Evolutionary conservation across 2,113 vertebrate species (phyloP).

Genomic region (Halichoeres trimaculatus): DNA sequence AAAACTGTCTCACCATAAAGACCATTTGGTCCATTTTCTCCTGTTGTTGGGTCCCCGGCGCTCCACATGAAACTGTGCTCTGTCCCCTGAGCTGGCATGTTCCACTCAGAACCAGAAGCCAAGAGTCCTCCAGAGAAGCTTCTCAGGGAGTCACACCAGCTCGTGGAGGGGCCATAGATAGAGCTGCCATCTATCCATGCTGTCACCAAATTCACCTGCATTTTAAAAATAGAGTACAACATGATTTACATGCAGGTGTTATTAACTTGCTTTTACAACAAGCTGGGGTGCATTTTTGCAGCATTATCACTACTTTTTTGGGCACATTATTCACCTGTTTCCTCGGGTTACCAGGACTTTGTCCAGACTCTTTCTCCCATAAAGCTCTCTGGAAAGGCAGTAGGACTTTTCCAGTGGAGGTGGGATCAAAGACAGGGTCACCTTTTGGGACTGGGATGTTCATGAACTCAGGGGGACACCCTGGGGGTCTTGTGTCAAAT

Average conservation of each 20-base stretch:
- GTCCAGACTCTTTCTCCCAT: conserved; percentile 87
- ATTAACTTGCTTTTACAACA: no score
- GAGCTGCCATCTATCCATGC: conserved; percentile 97
- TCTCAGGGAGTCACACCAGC: conserved; percentile 92
- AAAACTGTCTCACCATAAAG: conserved; percentile 66
- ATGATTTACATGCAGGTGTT: neutral
- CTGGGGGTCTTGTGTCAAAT: conserved; percentile 70
- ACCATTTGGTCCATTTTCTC: conserved; percentile 74
- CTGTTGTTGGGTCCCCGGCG: conserved; percentile 85
- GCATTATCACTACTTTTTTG: neutral
- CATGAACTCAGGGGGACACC: conserved; percentile 91
- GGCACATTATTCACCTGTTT: conserved; percentile 75
- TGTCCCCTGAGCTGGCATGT: conserved; percentile 79
- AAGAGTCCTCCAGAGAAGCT: conserved; percentile 87
- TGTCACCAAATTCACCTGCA: conserved; percentile 89
- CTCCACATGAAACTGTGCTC: conserved; percentile 87
- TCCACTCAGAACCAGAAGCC: conserved; percentile 70
- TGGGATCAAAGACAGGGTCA: conserved; percentile 88
- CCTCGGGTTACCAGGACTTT: conserved; percentile 92
- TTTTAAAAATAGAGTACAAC: neutral
- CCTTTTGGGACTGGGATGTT: conserved; percentile 87
- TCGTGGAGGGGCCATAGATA: conserved; percentile 92
- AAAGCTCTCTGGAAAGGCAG: conserved; percentile 89
- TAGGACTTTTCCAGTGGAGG: conserved; percentile 76
- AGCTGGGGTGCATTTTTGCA: no score